Conservation (phyloP, 2,797 vertebrate genomes). For the Menidia menidia region DNA sequence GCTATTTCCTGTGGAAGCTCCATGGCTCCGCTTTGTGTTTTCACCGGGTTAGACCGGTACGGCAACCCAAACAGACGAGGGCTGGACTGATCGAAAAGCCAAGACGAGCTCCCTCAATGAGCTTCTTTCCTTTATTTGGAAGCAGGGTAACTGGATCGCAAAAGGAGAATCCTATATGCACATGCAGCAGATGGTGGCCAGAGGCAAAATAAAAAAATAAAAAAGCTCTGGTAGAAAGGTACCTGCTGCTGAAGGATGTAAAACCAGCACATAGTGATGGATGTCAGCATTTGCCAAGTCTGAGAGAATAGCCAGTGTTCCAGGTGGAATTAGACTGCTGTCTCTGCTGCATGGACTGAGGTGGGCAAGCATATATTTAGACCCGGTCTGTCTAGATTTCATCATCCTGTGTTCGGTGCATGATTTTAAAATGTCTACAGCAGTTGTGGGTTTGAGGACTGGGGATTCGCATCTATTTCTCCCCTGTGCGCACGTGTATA, state of each 20-base stretch:
- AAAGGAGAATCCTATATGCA: constrained; percentile 36
- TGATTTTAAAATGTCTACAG: constrained; percentile 38
- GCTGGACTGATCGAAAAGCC: constrained; percentile 39
- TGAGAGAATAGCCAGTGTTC: constrained; percentile 32
- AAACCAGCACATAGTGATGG: constrained; percentile 44
- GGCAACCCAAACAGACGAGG: constrained; percentile 45
- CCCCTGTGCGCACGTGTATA: constrained; percentile 6
- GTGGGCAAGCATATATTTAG: constrained; percentile 23
- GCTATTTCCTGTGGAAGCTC: constrained; percentile 14
- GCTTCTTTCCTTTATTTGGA: constrained; percentile 61
- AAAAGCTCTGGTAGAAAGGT: constrained; percentile 33
- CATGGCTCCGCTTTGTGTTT: constrained; percentile 24
- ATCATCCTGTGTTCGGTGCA: constrained; percentile 17
- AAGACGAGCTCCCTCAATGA: constrained; percentile 54
- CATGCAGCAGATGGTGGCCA: constrained; percentile 61
- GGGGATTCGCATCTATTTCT: background rate
- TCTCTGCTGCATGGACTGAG: constrained; percentile 1
- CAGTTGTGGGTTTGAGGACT: constrained; percentile 32
- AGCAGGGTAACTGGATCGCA: constrained; percentile 47
- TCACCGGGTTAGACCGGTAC: constrained; percentile 40
- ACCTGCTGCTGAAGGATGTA: constrained; percentile 17
- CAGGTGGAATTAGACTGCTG: constrained; percentile 25
- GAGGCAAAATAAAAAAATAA: constrained; percentile 12
- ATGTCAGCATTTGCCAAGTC: constrained; percentile 50
- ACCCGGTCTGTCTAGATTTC: constrained; percentile 47